These are phyloP conservation scores for Luscinia luscinia DNA, from an alignment of 2,797 vertebrate genomes.

Conservation along the genomic window DNA sequence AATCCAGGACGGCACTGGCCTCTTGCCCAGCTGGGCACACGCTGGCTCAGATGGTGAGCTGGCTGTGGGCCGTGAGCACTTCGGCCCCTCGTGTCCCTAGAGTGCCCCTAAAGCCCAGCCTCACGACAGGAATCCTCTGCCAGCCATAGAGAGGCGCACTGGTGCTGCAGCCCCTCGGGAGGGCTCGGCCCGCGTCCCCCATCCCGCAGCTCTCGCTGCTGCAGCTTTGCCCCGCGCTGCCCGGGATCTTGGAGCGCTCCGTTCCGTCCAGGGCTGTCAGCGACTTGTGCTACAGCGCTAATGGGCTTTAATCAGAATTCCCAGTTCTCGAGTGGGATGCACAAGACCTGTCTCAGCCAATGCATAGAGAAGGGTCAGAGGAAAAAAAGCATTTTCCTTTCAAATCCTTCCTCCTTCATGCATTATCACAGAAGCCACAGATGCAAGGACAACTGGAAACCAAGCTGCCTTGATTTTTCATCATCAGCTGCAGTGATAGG, in stretches of 20 bases:
- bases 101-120: not conserved
- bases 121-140: not conserved
- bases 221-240: rapidly evolving
- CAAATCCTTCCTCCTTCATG: not conserved
- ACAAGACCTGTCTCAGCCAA: not conserved
- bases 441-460: not conserved
- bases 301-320: not conserved
- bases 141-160: rapidly evolving
- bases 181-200: not conserved
- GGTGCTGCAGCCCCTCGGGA: not conserved
- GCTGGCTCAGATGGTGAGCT: not conserved
- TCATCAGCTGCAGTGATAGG: not conserved
- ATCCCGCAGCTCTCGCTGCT: rapidly evolving
- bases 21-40: not conserved
- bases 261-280: not conserved
- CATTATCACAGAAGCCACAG: not conserved
- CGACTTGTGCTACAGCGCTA: not conserved
- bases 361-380: rapidly evolving
- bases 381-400: not conserved
- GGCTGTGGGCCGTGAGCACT: rapidly evolving
- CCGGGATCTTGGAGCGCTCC: rapidly evolving
- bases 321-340: not conserved
- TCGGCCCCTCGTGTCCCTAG: rapidly evolving
- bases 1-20: not conserved
- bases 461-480: not conserved